Evolutionary conservation across 64 coral and sea anemone species (phyloP).

Genomic region (Montipora sp.): DNA sequence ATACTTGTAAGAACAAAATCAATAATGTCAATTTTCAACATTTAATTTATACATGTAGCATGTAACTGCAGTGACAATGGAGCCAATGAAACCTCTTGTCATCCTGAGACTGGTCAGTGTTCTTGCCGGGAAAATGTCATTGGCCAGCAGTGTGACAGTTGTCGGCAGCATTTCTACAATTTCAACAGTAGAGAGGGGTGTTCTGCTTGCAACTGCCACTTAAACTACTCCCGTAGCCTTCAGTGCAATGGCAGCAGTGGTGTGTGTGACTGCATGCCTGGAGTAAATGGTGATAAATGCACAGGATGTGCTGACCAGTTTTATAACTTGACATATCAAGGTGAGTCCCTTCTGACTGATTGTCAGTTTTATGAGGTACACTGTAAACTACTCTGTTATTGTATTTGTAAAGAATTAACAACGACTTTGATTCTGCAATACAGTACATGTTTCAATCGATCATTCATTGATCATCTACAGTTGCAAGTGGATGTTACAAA

Average conservation of each 20-base stretch:
- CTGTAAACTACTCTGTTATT: no score
- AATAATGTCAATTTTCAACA: neutral
- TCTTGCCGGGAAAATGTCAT: conserved; percentile 67
- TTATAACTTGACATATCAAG: conserved; percentile 78
- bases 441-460: no score
- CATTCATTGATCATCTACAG: no score
- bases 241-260: conserved; percentile 71
- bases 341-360: conserved; percentile 5
- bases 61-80: conserved; percentile 73
- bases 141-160: conserved; percentile 62
- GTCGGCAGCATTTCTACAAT: conserved; percentile 72
- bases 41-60: conserved; percentile 30
- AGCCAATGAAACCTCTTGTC: conserved; percentile 74
- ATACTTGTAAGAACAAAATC: neutral
- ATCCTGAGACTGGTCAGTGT: conserved; percentile 77
- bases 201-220: conserved; percentile 76
- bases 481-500: no score
- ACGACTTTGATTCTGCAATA: no score
- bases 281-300: conserved; percentile 74
- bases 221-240: conserved; percentile 59
- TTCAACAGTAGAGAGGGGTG: conserved; percentile 84
- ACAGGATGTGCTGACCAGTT: conserved; percentile 72
- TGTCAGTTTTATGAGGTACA: neutral
- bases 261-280: conserved; percentile 67
- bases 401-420: no score